A percentile compares a stretch with the other conserved stretches of the same genome.
Evolutionary conservation across 2,888 invertebrate species (phyloP).

Genomic region (Helobdella robusta): DNA sequence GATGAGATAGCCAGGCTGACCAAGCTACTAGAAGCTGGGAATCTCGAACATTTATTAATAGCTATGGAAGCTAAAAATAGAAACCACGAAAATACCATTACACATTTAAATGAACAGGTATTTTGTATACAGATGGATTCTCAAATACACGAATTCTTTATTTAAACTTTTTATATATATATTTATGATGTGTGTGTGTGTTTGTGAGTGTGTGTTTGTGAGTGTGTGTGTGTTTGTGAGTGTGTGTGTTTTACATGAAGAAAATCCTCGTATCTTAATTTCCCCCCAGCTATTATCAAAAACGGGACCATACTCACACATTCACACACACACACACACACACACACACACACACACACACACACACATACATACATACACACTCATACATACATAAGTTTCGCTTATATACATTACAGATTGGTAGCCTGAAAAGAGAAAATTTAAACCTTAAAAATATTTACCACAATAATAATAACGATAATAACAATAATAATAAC

Average conservation of each 20-base stretch:
- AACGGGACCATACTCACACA: no score
- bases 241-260: background rate
- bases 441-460: background rate
- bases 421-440: background rate
- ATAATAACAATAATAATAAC: constrained; percentile 2
- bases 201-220: background rate
- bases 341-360: no score
- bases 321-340: background rate
- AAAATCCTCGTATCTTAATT: background rate
- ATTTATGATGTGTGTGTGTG: background rate
- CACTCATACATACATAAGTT: background rate
- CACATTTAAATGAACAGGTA: constrained; percentile 49
- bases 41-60: constrained; percentile 48
- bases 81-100: constrained; percentile 47
- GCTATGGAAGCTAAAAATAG: constrained; percentile 47
- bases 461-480: background rate
- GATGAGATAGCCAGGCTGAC: constrained; percentile 48
- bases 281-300: background rate
- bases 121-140: background rate
- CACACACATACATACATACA: background rate
- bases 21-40: constrained; percentile 47
- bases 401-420: no score
- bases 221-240: background rate
- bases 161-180: background rate
- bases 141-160: no score